These are phyloP conservation scores for Chaetura pelagica DNA, from an alignment of 2,113 vertebrate genomes.

Conservation along the genomic window DNA sequence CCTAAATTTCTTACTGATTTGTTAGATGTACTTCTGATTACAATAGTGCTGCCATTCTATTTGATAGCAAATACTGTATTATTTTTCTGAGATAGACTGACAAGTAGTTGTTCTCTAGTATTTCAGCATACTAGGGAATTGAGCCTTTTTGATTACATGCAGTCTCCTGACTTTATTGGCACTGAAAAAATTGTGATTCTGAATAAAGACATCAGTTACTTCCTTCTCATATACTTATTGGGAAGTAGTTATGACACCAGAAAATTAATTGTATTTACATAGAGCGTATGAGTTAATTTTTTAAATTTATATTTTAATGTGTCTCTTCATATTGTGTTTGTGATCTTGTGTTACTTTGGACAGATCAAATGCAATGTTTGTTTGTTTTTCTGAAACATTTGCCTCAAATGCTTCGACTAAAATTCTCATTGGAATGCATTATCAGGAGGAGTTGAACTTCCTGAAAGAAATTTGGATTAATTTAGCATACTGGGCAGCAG, in stretches of 20 bases:
- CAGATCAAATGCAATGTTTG: not conserved
- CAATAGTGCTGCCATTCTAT: not conserved
- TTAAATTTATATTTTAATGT: not conserved
- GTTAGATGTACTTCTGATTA: not conserved
- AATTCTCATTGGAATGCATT: not conserved
- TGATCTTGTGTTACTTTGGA: not conserved
- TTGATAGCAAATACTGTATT: not conserved
- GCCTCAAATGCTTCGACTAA: not conserved
- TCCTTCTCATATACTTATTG: not conserved
- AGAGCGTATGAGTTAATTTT: not conserved
- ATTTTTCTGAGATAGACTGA: not conserved
- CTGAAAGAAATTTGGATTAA: not conserved
- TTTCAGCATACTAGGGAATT: not conserved
- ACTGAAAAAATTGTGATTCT: not conserved
- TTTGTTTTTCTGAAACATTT: not conserved
- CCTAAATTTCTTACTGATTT: not conserved
- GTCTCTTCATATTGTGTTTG: not conserved
- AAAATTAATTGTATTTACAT: not conserved
- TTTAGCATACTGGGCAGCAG: not conserved
- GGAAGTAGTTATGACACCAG: not conserved
- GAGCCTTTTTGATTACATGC: not conserved
- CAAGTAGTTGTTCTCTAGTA: not conserved
- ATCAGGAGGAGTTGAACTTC: not conserved
- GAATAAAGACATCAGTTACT: not conserved
- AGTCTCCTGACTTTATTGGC: not conserved